Base-by-base conservation (phyloP, 1,140 invertebrate genomes). In the Drosophila rufa region DNA sequence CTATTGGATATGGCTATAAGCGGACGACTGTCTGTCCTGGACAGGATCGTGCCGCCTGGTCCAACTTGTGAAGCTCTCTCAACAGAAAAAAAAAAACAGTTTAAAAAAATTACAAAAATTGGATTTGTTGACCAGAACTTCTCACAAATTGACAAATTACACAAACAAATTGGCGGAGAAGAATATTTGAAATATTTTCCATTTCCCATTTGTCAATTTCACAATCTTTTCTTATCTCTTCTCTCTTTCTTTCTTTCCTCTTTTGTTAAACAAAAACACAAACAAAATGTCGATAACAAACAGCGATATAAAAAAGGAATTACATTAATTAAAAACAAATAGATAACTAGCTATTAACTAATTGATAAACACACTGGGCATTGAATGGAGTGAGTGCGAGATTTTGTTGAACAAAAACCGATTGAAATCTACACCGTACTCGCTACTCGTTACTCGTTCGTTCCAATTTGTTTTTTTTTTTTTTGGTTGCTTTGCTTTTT, bases 401-500 rank as follows among this genome's bases (percentile, higher is more conserved):
- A 43, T 17, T 43, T 65, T 60, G 43, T 68, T 46, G 51, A 70
- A 58, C 43, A 76, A 65, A 51, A 17, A 19, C 33, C 33, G 33
- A 30, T 67, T 45, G 12, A 40, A 67, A 60, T 46, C 36, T 42
- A 53, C 62, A 53, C 33, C 43, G 33, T 43, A 60, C 64, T 25
- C 22, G 30, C 17, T 48, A 61, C 65, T 56, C 50, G 38, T 22
- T 61, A 56, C 57, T 60, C 53, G 2, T 38, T 38, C 51, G 33
- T 67, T 59, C 38, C 55, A 42, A 42, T 56, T 61, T 43, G 33
- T 50, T 64, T 45, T 25, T 42, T 60, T 60, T 71, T 36, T 84
- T 84, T 84, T 85, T 86, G 82, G 79, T 85, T 86, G 82, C 65
- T 86, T 85, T 85, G 83, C 82, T 75, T 84, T 75, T 71, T 45